Evolutionary conservation across 2,888 invertebrate genomes (phyloP).

Genomic region (Troglohyphantes excavatus): DNA sequence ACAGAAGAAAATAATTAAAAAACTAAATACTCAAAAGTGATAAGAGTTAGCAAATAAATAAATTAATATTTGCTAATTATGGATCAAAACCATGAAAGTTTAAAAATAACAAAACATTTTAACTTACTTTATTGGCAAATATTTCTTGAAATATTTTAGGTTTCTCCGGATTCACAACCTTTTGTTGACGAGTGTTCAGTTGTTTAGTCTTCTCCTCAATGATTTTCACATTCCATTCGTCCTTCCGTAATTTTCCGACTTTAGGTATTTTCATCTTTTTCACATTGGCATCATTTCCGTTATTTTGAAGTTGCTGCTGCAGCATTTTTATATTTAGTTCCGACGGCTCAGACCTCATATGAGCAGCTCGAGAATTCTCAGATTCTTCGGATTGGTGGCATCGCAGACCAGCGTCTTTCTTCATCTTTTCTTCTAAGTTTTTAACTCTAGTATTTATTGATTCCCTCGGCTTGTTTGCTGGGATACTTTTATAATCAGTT

Average conservation of each 20-base stretch:
- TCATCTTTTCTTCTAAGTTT: constrained; percentile 90
- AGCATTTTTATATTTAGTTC: constrained; percentile 96
- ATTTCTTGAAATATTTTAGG: constrained; percentile 79
- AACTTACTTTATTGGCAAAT: constrained; percentile 79
- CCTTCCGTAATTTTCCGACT: constrained; percentile 77
- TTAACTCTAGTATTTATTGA: constrained; percentile 84
- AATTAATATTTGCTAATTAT: too few species aligned
- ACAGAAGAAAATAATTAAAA: too few species aligned
- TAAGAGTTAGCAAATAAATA: too few species aligned
- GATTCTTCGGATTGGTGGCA: constrained; percentile 88
- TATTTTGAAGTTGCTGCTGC: constrained; percentile 89
- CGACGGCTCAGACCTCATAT: constrained; percentile 89
- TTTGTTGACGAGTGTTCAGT: constrained; percentile 33
- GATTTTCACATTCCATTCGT: constrained; percentile 80
- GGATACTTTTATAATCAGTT: constrained; percentile 64
- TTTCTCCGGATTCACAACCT: constrained; percentile 56
- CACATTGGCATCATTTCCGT: constrained; percentile 51
- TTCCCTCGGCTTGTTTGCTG: constrained; percentile 71
- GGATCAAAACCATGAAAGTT: too few species aligned
- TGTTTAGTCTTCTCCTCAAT: constrained; percentile 77
- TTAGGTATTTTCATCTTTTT: constrained; percentile 77
- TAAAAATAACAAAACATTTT: too few species aligned
- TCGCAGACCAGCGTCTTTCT: constrained; percentile 83
- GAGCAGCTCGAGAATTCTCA: constrained; percentile 87
- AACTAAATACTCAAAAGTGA: too few species aligned